A percentile compares a stretch with the other conserved stretches of the same genome.
Conservation (phyloP, 2,888 invertebrate species). For the Tetramorium bicarinatum region DNA sequence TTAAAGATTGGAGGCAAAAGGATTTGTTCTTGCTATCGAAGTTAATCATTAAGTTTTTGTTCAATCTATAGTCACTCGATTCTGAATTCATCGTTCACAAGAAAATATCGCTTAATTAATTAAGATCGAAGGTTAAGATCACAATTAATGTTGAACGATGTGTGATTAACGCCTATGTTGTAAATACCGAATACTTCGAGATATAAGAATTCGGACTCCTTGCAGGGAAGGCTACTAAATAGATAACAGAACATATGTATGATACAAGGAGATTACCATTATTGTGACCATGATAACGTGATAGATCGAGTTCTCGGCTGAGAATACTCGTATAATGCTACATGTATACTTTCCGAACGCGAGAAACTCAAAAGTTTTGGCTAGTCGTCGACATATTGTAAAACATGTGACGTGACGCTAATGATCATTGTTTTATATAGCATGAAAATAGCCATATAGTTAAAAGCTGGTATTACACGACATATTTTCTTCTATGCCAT, state of each 20-base stretch:
- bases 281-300: neutral
- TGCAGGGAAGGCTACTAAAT: neutral
- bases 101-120: neutral
- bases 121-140: neutral
- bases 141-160: neutral
- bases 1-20: no score
- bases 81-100: neutral
- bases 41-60: neutral
- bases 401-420: neutral
- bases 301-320: neutral
- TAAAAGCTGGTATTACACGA: neutral
- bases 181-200: neutral
- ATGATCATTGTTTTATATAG: conserved; percentile 23
- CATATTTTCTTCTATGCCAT: no score
- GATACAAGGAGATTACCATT: conserved; percentile 17
- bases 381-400: conserved; percentile 32
- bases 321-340: neutral
- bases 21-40: neutral
- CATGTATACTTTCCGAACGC: neutral
- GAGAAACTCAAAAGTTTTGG: conserved; percentile 12
- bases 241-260: neutral
- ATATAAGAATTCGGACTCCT: neutral
- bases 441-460: conserved; percentile 23
- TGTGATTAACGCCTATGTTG: neutral
- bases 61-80: neutral